Conservation (phyloP, 2,113 vertebrate species). For the Cricetomys ansorgei region DNA sequence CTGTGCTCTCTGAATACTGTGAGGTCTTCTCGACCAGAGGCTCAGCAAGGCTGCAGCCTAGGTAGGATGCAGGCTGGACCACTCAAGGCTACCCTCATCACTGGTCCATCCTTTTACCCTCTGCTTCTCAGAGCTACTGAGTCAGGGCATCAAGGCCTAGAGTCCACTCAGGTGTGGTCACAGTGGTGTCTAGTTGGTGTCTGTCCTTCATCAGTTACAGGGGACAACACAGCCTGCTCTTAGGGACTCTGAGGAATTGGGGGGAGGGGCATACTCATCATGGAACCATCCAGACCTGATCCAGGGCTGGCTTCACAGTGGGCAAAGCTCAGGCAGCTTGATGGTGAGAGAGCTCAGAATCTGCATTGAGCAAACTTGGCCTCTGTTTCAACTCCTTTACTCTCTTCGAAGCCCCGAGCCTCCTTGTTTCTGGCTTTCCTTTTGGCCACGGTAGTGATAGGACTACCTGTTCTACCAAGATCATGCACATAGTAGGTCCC, state of each 20-base stretch:
- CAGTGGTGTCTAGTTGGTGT: background rate
- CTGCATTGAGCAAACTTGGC: background rate
- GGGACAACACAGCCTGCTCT: background rate
- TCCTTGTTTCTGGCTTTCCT: background rate
- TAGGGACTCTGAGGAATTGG: background rate
- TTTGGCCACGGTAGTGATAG: background rate
- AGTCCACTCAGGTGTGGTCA: background rate
- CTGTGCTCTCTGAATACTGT: background rate
- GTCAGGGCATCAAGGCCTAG: background rate
- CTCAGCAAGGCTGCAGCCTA: background rate
- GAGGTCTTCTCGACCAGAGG: background rate
- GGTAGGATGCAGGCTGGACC: background rate
- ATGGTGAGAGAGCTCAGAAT: background rate
- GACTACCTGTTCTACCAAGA: background rate
- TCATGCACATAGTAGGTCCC: background rate
- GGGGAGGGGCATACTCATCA: background rate
- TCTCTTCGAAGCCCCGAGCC: background rate
- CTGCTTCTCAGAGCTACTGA: background rate
- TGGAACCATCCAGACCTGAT: background rate
- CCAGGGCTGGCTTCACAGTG: background rate
- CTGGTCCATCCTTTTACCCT: background rate
- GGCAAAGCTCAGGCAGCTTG: background rate
- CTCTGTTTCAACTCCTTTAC: background rate
- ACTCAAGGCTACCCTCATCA: background rate
- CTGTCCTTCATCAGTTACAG: background rate